Percentiles rank a stretch among this genome's conserved stretches.
phyloP scores from a whole-genome alignment of 2,113 vertebrate genomes.

The Hemiprocne comata region DNA sequence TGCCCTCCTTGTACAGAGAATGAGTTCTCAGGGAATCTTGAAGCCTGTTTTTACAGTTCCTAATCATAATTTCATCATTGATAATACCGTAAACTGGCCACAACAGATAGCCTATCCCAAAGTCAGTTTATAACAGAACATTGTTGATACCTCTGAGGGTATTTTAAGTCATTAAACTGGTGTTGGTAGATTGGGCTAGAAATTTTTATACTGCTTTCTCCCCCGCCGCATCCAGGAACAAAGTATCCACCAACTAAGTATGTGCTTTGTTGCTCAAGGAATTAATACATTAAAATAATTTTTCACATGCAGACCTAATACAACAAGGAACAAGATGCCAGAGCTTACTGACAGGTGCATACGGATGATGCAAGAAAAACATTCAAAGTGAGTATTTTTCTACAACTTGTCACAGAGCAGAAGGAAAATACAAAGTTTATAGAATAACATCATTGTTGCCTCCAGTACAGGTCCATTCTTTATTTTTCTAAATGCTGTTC shows the following conservation, averaged over 20 bases:
- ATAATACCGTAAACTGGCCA: not conserved
- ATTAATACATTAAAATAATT: not conserved
- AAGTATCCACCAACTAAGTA: not conserved
- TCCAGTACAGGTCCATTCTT: not conserved
- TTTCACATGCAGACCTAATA: not conserved
- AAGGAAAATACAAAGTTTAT: not conserved
- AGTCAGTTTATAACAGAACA: not conserved
- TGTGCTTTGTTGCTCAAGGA: not conserved
- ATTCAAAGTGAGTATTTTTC: not conserved
- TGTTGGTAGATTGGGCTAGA: not conserved
- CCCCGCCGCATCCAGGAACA: not conserved
- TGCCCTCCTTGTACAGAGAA: not conserved
- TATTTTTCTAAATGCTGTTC: not conserved
- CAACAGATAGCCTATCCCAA: not conserved
- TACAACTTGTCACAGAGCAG: not conserved
- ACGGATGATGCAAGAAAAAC: not conserved
- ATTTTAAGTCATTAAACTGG: not conserved
- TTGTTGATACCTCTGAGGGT: not conserved
- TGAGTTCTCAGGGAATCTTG: not conserved
- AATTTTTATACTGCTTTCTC: not conserved
- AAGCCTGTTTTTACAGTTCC: not conserved
- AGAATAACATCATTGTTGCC: not conserved
- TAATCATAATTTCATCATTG: not conserved
- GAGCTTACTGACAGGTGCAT: not conserved
- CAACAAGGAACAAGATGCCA: not conserved